Percentiles rank a stretch among this genome's conserved stretches.
These are phyloP conservation scores for Drosophila merina DNA, from an alignment of 2,888 invertebrate species.

Conservation along the genomic window DNA sequence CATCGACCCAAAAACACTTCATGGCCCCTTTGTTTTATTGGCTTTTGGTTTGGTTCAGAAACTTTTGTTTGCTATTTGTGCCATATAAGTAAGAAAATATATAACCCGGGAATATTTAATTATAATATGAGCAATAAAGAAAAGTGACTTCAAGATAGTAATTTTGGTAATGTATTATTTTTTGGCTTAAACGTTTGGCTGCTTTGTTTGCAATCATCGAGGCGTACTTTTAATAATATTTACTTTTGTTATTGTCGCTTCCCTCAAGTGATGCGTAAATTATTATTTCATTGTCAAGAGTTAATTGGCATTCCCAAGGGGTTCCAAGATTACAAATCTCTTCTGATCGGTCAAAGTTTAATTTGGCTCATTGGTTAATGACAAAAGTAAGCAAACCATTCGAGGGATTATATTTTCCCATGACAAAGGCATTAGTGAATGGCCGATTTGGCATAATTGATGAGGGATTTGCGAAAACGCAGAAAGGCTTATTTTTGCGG, in stretches of 20 bases:
- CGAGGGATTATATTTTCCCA: background rate
- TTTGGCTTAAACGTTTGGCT: conserved; percentile 15
- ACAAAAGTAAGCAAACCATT: conserved; percentile 1
- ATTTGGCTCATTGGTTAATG: background rate
- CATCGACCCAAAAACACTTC: conserved; percentile 61
- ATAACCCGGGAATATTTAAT: conserved; percentile 16
- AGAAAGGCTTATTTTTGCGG: conserved; percentile 5
- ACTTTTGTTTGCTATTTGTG: conserved; percentile 33
- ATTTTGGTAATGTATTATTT: conserved; percentile 7
- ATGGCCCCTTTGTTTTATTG: conserved; percentile 32
- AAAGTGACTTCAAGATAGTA: conserved; percentile 11
- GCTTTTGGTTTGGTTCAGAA: conserved; percentile 37
- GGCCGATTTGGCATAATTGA: background rate
- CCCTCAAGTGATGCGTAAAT: conserved; percentile 6
- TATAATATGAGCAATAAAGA: conserved; percentile 22
- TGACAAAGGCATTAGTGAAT: background rate
- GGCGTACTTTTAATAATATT: conserved; percentile 27
- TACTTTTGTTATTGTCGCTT: conserved; percentile 15
- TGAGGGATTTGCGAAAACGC: background rate
- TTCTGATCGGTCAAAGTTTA: conserved; percentile 3
- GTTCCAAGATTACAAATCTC: background rate
- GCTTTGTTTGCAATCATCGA: conserved; percentile 24
- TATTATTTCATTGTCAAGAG: conserved; percentile 6
- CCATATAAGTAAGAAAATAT: conserved; percentile 34
- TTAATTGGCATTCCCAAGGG: conserved; percentile 15